Evolutionary conservation across 1,140 invertebrate genomes (phyloP).

Genomic region (Papilio aristodemus): DNA sequence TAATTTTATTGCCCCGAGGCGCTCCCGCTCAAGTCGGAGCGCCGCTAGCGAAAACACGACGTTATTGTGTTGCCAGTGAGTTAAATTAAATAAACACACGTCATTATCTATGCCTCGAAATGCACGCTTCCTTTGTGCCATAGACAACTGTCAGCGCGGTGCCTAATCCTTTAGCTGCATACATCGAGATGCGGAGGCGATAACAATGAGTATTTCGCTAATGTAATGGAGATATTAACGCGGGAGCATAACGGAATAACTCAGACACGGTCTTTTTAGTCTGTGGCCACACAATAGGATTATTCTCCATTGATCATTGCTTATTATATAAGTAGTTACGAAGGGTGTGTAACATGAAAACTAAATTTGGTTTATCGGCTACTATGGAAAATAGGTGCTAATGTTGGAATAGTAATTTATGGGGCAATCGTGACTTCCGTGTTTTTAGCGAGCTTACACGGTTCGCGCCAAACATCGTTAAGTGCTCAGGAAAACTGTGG

Average conservation of each 20-base stretch:
- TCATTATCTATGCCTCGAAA: slow-evolving; percentile 68
- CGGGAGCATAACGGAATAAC: slow-evolving; percentile 75
- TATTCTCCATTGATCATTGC: slow-evolving; percentile 79
- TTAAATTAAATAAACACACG: slow-evolving; percentile 79
- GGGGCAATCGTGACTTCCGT: slow-evolving; percentile 69
- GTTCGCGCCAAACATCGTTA: slow-evolving; percentile 38
- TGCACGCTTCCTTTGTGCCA: slow-evolving; percentile 64
- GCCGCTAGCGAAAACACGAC: slow-evolving; percentile 71
- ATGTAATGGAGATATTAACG: slow-evolving; percentile 78
- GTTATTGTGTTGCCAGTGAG: slow-evolving; percentile 73
- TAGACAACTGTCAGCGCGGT: slow-evolving; percentile 72
- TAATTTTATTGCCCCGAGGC: slow-evolving; percentile 79
- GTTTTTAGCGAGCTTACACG: slow-evolving; percentile 63
- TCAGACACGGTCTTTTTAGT: slow-evolving; percentile 77
- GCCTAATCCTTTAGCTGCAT: slow-evolving; percentile 65
- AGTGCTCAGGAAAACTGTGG: not conserved
- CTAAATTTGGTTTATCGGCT: slow-evolving; percentile 81
- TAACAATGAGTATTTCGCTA: slow-evolving; percentile 62
- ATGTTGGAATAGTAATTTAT: slow-evolving; percentile 77
- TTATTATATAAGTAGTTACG: slow-evolving; percentile 77
- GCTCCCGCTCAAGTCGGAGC: slow-evolving; percentile 65
- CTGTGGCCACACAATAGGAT: slow-evolving; percentile 75
- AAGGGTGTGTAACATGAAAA: slow-evolving; percentile 79
- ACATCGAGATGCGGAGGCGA: slow-evolving; percentile 44
- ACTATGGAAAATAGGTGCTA: slow-evolving; percentile 80